phyloP scores from a whole-genome alignment of 2,888 invertebrate species.

The Prosopocoilus inquinatus region DNA sequence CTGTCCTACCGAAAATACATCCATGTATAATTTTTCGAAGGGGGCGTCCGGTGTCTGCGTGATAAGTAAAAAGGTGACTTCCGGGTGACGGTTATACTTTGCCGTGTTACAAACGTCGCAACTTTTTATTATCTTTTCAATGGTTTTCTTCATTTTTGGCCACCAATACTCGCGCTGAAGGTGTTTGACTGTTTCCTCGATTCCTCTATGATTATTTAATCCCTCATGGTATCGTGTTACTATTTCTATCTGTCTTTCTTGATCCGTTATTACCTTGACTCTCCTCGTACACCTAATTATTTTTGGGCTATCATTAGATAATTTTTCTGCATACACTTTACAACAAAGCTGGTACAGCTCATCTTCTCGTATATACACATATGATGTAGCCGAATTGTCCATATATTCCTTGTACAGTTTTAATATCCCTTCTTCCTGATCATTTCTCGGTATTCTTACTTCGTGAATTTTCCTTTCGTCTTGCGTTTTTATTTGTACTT shows the following conservation, averaged over 20 bases:
- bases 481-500: background rate
- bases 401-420: conserved; percentile 3
- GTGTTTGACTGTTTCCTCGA: background rate
- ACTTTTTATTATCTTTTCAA: background rate
- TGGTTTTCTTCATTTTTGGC: background rate
- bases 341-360: background rate
- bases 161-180: background rate
- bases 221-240: background rate
- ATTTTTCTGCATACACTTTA: background rate
- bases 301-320: background rate
- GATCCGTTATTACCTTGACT: background rate
- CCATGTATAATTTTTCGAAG: conserved; percentile 5
- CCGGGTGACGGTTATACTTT: conserved; percentile 4
- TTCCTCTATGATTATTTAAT: background rate
- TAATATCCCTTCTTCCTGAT: background rate
- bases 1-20: background rate
- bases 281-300: conserved; percentile 2
- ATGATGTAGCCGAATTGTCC: background rate
- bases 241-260: background rate
- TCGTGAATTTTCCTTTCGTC: background rate
- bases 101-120: conserved; percentile 6
- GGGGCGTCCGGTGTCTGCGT: conserved; percentile 4
- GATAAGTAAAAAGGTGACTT: conserved; percentile 1
- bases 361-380: background rate
- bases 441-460: conserved; percentile 2